Percentiles rank a stretch among this genome's conserved stretches.
Evolutionary conservation across 2,797 vertebrate species (phyloP).

Genomic region (Semaprochilodus insignis): DNA sequence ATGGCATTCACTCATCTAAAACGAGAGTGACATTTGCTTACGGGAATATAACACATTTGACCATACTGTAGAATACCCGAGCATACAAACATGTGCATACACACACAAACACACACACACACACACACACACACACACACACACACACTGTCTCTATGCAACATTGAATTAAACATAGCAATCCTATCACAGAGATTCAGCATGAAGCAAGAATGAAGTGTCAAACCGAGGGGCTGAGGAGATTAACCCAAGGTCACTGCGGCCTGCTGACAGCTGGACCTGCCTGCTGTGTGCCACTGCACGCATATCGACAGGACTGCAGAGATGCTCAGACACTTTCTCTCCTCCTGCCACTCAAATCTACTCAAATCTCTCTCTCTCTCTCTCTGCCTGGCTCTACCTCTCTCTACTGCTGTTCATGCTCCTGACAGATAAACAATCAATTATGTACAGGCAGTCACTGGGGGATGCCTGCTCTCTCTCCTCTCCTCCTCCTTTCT

Average conservation of each 20-base stretch:
- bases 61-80: constrained; percentile 10
- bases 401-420: constrained; percentile 60
- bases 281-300: constrained; percentile 55
- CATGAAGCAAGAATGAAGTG: constrained; percentile 54
- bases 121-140: not conserved
- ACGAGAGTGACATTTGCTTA: constrained; percentile 75
- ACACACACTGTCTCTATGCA: not conserved
- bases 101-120: not conserved
- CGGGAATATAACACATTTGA: constrained; percentile 19
- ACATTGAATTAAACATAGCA: constrained; percentile 29
- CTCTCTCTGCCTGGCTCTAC: constrained; percentile 4
- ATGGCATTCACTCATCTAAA: constrained; percentile 65
- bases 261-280: constrained; percentile 59
- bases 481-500: constrained; percentile 44
- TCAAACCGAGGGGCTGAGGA: constrained; percentile 58
- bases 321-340: constrained; percentile 45
- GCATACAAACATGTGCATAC: not conserved
- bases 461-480: constrained; percentile 57
- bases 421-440: constrained; percentile 79
- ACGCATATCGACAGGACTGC: constrained; percentile 58
- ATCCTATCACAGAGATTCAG: constrained; percentile 37
- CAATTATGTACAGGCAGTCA: constrained; percentile 80
- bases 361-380: not conserved
- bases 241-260: constrained; percentile 69
- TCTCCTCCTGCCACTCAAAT: constrained; percentile 54